phyloP scores from a whole-genome alignment of 2,113 vertebrate genomes.

The Myrmophylax atrothorax region DNA sequence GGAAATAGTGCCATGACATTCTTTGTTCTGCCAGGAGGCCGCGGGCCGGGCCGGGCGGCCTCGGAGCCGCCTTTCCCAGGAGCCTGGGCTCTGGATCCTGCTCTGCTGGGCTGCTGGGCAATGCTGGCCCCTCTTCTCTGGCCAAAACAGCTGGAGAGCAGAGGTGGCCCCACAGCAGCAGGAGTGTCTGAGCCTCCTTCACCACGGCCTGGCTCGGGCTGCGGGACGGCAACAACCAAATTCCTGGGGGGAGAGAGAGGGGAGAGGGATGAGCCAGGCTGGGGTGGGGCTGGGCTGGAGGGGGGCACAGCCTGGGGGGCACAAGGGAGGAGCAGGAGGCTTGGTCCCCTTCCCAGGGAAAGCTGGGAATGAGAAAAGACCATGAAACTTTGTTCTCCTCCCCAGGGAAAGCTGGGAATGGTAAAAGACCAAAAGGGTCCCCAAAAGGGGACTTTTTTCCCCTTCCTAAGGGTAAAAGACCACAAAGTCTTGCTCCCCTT shows the following conservation, averaged over 20 bases:
- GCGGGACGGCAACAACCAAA: conserved; percentile 61
- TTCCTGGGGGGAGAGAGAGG: conserved; percentile 34
- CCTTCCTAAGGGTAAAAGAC: background rate
- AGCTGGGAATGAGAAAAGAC: background rate
- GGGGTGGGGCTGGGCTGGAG: no score
- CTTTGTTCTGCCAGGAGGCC: conserved; percentile 57
- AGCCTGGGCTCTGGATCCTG: background rate
- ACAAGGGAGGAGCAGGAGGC: background rate
- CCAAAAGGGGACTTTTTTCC: no score
- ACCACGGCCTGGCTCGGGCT: conserved; percentile 19
- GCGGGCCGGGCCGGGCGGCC: background rate
- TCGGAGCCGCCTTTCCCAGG: background rate
- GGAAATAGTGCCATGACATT: conserved; percentile 71
- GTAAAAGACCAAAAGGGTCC: no score
- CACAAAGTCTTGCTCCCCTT: background rate
- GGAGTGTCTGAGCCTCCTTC: background rate
- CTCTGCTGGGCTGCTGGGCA: conserved; percentile 48
- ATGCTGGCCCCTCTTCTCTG: conserved; percentile 28
- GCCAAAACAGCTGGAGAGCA: conserved; percentile 16
- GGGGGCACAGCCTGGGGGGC: background rate
- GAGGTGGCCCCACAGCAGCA: background rate
- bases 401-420: background rate
- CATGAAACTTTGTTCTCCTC: background rate
- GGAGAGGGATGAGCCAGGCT: background rate
- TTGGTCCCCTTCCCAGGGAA: background rate